These are phyloP conservation scores for Saxicola maurus DNA, from an alignment of 2,797 vertebrate genomes.

Conservation along the genomic window DNA sequence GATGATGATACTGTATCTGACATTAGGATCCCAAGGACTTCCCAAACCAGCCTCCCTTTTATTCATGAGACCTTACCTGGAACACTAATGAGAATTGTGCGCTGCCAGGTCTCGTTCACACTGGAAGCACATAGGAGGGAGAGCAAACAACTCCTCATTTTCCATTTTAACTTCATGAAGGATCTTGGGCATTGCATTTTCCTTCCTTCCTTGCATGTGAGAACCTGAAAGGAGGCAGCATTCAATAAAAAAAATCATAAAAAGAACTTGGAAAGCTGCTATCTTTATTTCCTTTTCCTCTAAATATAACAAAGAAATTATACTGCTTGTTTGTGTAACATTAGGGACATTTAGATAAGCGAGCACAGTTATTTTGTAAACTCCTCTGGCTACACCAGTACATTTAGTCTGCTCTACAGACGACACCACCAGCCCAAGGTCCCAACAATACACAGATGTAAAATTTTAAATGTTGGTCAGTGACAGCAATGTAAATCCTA, in stretches of 20 bases:
- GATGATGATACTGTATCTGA: neutral
- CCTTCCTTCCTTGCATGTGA: neutral
- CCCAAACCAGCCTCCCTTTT: neutral
- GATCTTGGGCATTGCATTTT: neutral
- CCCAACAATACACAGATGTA: fast-evolving
- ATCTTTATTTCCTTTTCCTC: neutral
- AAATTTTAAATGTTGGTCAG: neutral
- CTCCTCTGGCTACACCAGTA: fast-evolving
- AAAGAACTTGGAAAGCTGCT: neutral
- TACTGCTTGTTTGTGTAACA: neutral
- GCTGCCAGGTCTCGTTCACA: neutral
- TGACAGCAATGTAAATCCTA: neutral
- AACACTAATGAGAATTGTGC: neutral
- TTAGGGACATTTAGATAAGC: neutral
- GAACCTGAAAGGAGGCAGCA: neutral
- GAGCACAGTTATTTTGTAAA: conserved; percentile 4
- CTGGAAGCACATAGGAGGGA: neutral
- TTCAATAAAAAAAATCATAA: neutral
- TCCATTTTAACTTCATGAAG: neutral
- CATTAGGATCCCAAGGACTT: neutral
- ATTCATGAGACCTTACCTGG: neutral
- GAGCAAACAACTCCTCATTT: neutral
- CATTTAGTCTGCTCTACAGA: neutral
- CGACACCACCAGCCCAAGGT: neutral
- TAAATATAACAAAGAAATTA: neutral